Percentiles rank a stretch among this genome's conserved stretches.
Evolutionary conservation across 2,113 vertebrate species (phyloP).

Genomic region (Sterna hirundo): DNA sequence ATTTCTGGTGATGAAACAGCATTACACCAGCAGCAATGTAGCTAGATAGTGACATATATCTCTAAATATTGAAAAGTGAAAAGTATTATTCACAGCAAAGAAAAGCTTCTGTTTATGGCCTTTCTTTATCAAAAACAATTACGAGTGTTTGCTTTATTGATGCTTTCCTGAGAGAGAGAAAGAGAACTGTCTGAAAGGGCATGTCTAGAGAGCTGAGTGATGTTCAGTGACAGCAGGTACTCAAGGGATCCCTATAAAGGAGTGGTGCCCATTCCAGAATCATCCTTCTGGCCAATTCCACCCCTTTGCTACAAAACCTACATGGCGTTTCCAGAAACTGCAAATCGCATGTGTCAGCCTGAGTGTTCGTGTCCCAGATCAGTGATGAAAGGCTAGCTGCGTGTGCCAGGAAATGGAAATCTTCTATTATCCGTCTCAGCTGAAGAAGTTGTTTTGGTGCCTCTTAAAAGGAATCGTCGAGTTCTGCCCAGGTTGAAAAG

Average conservation of each 20-base stretch:
- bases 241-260: not conserved
- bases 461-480: not conserved
- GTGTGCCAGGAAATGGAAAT: not conserved
- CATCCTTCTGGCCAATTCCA: not conserved
- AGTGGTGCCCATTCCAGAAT: not conserved
- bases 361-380: not conserved
- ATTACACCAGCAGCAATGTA: not conserved
- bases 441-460: not conserved
- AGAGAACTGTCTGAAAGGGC: not conserved
- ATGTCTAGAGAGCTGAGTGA: not conserved
- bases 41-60: not conserved
- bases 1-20: not conserved
- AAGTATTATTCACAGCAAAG: not conserved
- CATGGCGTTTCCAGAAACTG: not conserved
- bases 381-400: not conserved
- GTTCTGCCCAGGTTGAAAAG: not conserved
- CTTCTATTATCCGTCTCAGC: not conserved
- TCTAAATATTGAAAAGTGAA: not conserved
- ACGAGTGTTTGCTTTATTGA: not conserved
- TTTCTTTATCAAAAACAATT: not conserved
- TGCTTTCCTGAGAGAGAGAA: not conserved
- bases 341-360: rapidly evolving
- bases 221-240: not conserved
- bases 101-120: not conserved
- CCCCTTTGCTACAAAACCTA: not conserved